phyloP scores from a whole-genome alignment of 2,888 invertebrate genomes.

The Lasioglossum oenotherae region DNA sequence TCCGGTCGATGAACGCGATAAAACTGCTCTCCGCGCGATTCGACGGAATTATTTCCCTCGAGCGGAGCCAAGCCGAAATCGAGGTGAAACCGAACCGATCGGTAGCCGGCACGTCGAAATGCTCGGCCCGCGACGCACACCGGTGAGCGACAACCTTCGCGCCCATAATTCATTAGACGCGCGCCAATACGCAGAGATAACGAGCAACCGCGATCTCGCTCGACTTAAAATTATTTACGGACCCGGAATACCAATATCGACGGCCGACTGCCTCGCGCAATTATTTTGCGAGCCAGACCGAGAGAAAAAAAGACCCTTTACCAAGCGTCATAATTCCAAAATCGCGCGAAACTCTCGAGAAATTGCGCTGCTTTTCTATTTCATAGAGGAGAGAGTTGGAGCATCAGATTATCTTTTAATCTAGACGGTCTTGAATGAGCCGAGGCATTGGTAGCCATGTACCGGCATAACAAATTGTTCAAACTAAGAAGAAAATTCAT shows the following conservation, averaged over 20 bases:
- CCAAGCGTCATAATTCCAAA: background rate
- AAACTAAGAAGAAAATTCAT: no score
- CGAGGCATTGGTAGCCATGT: no score
- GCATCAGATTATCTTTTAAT: no score
- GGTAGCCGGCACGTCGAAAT: background rate
- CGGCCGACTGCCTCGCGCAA: background rate
- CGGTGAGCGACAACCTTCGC: background rate
- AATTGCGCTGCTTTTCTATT: background rate
- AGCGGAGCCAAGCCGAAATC: background rate
- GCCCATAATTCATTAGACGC: slow-evolving; percentile 58
- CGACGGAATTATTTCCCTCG: slow-evolving; percentile 44
- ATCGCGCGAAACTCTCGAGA: background rate
- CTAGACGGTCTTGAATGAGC: no score
- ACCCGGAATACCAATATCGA: slow-evolving; percentile 1
- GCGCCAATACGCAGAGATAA: slow-evolving; percentile 59
- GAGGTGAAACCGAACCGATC: background rate
- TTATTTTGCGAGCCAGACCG: background rate
- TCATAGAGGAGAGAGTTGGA: no score
- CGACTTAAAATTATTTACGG: slow-evolving; percentile 12
- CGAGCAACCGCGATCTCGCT: slow-evolving; percentile 43
- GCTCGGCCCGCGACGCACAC: slow-evolving; percentile 5
- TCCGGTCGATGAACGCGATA: slow-evolving; percentile 31
- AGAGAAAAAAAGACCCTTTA: background rate
- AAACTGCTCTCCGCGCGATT: background rate
- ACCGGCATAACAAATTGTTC: no score